These are phyloP conservation scores for Hartigia nigra DNA, from an alignment of 2,888 invertebrate genomes.

Conservation along the genomic window DNA sequence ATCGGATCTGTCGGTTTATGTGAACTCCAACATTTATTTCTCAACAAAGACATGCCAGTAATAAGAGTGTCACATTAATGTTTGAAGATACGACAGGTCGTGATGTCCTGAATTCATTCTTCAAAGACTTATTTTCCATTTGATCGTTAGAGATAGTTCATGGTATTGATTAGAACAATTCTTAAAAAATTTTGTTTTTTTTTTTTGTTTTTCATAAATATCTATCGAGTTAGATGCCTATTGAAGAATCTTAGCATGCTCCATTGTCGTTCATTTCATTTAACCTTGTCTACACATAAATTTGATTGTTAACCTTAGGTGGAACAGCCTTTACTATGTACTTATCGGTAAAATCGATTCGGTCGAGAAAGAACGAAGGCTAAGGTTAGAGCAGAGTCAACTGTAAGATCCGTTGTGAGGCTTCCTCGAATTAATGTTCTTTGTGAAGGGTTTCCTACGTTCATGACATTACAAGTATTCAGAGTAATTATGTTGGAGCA, in stretches of 20 bases:
- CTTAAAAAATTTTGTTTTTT: too few species aligned
- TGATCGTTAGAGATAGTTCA: background rate
- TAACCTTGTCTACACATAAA: background rate
- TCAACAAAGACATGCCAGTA: too few species aligned
- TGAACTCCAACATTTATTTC: too few species aligned
- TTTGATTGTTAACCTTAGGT: background rate
- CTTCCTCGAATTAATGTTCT: slow-evolving; percentile 43
- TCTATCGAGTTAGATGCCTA: background rate
- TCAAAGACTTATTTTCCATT: background rate
- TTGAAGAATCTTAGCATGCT: background rate
- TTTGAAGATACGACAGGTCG: background rate
- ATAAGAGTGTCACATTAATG: too few species aligned
- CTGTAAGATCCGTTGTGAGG: slow-evolving; percentile 38
- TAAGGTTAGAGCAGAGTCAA: slow-evolving; percentile 43
- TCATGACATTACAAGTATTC: slow-evolving; percentile 1
- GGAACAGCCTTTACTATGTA: background rate
- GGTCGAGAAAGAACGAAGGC: slow-evolving; percentile 24
- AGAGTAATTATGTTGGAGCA: background rate
- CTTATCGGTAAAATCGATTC: slow-evolving; percentile 10
- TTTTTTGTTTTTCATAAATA: background rate
- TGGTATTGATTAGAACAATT: background rate
- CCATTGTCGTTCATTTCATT: background rate
- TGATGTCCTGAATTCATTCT: background rate
- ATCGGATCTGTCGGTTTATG: background rate
- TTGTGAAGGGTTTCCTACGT: slow-evolving; percentile 42